These are phyloP conservation scores for Polyergus mexicanus DNA, from an alignment of 1,140 invertebrate genomes.

Conservation along the genomic window DNA sequence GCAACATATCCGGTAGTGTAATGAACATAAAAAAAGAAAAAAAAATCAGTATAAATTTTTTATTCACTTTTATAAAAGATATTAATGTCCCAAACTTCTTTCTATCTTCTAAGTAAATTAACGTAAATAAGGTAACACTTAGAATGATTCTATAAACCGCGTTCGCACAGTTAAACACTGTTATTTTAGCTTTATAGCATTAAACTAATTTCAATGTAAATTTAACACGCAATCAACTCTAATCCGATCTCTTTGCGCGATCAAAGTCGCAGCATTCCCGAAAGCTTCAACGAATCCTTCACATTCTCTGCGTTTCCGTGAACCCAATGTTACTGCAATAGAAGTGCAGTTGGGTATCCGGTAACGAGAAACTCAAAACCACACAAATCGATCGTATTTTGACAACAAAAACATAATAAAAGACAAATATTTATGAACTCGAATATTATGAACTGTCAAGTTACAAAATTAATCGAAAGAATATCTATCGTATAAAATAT, in stretches of 20 bases:
- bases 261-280: constrained; percentile 41
- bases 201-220: constrained; percentile 21
- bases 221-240: constrained; percentile 34
- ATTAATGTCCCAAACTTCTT: not conserved
- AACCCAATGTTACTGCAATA: constrained; percentile 3
- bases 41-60: not conserved
- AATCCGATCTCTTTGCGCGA: constrained; percentile 22
- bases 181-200: constrained; percentile 5
- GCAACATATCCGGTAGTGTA: not conserved
- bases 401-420: not conserved
- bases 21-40: not conserved
- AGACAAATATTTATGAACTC: not conserved
- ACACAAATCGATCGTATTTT: not conserved
- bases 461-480: constrained; percentile 25
- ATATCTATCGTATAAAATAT: constrained; percentile 19
- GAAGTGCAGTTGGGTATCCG: constrained; percentile 34
- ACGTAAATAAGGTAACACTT: not conserved
- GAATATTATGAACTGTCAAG: not conserved
- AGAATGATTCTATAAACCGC: not conserved
- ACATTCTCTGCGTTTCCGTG: constrained; percentile 27
- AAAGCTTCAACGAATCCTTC: constrained; percentile 19
- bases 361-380: constrained; percentile 5
- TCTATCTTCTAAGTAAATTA: not conserved
- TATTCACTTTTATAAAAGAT: not conserved
- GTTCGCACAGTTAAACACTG: not conserved